These are phyloP conservation scores for Drosophila pandora DNA, from an alignment of 1,140 invertebrate species.

Conservation along the genomic window DNA sequence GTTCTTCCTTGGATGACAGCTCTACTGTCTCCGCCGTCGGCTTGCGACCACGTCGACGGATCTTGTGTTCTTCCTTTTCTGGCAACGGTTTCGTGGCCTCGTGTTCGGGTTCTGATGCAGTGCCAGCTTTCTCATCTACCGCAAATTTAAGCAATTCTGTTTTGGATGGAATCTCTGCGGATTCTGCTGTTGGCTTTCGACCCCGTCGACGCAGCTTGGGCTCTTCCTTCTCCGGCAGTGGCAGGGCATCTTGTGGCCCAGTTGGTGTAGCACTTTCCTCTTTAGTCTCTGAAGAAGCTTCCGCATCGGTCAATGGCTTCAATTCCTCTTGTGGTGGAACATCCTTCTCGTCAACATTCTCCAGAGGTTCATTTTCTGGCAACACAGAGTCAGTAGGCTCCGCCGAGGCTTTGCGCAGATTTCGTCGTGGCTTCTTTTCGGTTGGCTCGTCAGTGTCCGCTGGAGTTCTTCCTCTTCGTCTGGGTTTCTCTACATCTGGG, in stretches of 20 bases:
- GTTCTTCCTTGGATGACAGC: neutral
- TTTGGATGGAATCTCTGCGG: neutral
- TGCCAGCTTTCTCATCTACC: too few relatives aligned
- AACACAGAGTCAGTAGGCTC: neutral
- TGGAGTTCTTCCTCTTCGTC: slow-evolving; percentile 25
- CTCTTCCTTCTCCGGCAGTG: neutral
- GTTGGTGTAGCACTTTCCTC: too few relatives aligned
- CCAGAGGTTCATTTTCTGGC: too few relatives aligned
- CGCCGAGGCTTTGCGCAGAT: slow-evolving; percentile 6
- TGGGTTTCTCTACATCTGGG: neutral
- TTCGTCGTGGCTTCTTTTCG: slow-evolving; percentile 6
- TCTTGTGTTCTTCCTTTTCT: neutral
- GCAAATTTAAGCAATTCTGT: too few relatives aligned
- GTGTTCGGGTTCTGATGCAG: slow-evolving; percentile 2
- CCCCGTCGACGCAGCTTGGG: neutral
- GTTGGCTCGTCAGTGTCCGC: neutral
- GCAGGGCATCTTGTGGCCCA: neutral
- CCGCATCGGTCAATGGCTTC: too few relatives aligned
- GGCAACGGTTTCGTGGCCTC: neutral
- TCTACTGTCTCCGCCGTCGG: neutral
- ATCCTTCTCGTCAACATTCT: too few relatives aligned
- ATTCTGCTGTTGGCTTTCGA: neutral
- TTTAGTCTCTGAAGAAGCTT: too few relatives aligned
- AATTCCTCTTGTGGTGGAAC: too few relatives aligned
- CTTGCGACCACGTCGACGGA: neutral